These are phyloP conservation scores for Acromyrmex echinatior DNA, from an alignment of 1,140 invertebrate species.

Conservation along the genomic window DNA sequence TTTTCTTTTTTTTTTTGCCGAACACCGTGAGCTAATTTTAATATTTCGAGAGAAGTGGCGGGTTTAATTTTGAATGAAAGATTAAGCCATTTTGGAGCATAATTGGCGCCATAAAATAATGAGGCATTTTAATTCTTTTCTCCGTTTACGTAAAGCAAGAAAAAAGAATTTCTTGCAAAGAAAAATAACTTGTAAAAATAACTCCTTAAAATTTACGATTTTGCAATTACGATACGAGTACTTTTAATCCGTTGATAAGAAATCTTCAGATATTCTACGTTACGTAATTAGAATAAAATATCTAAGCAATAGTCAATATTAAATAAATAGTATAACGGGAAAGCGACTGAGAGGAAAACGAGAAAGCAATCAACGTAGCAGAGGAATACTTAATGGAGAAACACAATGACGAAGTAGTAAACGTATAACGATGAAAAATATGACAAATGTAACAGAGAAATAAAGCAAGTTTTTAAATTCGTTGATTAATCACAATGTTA, in stretches of 20 bases:
- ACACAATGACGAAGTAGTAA: slow-evolving; percentile 12
- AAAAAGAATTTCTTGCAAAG: not conserved
- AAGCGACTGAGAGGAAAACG: not conserved
- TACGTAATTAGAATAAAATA: slow-evolving; percentile 10
- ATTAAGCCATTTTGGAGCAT: not conserved
- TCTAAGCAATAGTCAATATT: not conserved
- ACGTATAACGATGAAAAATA: not conserved
- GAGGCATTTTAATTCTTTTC: not conserved
- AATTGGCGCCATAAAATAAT: slow-evolving; percentile 15
- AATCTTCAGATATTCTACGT: not conserved
- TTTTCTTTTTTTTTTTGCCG: not conserved
- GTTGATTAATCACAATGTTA: too few species aligned
- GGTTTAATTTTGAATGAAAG: slow-evolving; percentile 19
- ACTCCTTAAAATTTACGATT: not conserved
- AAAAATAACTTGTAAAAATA: not conserved
- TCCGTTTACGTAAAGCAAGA: not conserved
- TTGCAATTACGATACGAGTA: not conserved
- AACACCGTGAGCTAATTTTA: slow-evolving; percentile 32
- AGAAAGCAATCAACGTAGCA: slow-evolving; percentile 6
- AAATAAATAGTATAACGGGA: slow-evolving; percentile 23
- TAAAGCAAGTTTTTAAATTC: not conserved
- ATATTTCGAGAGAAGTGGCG: slow-evolving; percentile 16
- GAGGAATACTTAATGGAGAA: slow-evolving; percentile 17
- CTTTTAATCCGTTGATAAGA: not conserved
- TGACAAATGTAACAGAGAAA: not conserved